Percentiles rank a stretch among this genome's conserved stretches.
Conservation (phyloP, 2,888 invertebrate species). For the Eulithis prunata region DNA sequence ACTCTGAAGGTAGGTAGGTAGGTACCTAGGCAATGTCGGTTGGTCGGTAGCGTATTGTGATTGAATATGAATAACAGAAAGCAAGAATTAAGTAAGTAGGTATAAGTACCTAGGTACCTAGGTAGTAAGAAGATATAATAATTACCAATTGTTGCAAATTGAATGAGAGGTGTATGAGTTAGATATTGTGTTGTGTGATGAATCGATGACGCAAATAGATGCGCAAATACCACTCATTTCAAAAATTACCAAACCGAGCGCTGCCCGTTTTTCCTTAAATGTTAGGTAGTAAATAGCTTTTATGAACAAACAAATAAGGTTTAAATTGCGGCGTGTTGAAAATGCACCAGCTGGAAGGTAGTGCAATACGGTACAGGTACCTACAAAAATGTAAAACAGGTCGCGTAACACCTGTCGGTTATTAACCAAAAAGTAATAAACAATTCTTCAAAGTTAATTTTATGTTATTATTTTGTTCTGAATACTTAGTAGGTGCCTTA, state of each 20-base stretch:
- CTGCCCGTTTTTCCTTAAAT: slow-evolving; percentile 17
- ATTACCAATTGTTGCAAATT: slow-evolving; percentile 33
- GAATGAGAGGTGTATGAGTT: slow-evolving; percentile 58
- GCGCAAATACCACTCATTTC: slow-evolving; percentile 44
- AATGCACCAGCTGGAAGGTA: slow-evolving; percentile 10
- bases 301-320: not conserved
- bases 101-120: not conserved
- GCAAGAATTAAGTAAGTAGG: not conserved
- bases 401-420: slow-evolving; percentile 12
- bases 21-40: too few relatives aligned
- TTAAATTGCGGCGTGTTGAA: not conserved
- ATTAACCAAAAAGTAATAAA: not conserved
- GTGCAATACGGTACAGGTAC: slow-evolving; percentile 5
- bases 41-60: too few relatives aligned
- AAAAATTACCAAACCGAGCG: slow-evolving; percentile 45
- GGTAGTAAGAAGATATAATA: slow-evolving; percentile 12
- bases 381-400: slow-evolving; percentile 7
- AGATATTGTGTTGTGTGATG: slow-evolving; percentile 40
- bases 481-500: too few relatives aligned
- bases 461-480: too few relatives aligned
- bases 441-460: not conserved
- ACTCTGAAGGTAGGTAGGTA: too few relatives aligned
- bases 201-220: slow-evolving; percentile 59
- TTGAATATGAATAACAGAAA: slow-evolving; percentile 12
- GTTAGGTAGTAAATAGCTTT: slow-evolving; percentile 2